A percentile compares a stretch with the other conserved stretches of the same genome.
These are phyloP conservation scores for Ceratoteleas bidentatus DNA, from an alignment of 1,140 invertebrate species.

Conservation along the genomic window DNA sequence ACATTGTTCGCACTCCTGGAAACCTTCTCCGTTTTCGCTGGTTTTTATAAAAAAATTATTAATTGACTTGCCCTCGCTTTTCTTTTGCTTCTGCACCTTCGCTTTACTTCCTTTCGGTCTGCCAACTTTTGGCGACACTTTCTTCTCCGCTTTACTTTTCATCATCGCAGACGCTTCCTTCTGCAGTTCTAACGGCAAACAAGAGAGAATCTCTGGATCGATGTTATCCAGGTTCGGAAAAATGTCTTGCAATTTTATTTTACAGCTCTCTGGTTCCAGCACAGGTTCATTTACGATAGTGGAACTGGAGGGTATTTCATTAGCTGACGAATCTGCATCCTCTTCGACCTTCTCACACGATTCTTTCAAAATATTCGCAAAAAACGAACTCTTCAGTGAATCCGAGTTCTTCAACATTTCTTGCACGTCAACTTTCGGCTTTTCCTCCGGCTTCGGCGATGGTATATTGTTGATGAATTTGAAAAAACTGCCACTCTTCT, in stretches of 20 bases:
- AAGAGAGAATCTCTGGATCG: constrained; percentile 74
- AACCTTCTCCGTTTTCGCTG: constrained; percentile 34
- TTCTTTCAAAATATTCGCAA: constrained; percentile 74
- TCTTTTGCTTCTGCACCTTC: constrained; percentile 31
- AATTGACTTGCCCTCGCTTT: constrained; percentile 60
- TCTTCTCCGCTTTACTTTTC: constrained; percentile 63
- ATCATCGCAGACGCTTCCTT: constrained; percentile 72
- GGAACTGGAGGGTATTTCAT: not conserved
- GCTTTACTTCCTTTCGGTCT: constrained; percentile 40
- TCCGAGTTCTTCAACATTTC: constrained; percentile 53
- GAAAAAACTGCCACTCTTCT: constrained; percentile 42
- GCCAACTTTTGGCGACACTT: constrained; percentile 39
- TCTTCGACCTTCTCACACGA: constrained; percentile 36
- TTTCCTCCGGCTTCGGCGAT: constrained; percentile 23
- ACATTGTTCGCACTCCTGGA: constrained; percentile 84
- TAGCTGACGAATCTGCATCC: not conserved
- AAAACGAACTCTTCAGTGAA: constrained; percentile 73
- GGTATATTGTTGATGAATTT: constrained; percentile 42
- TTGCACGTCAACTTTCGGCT: not conserved
- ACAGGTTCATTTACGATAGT: not conserved
- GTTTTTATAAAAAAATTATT: constrained; percentile 74
- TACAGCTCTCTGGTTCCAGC: not conserved
- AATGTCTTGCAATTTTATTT: constrained; percentile 77
- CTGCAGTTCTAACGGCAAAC: constrained; percentile 77
- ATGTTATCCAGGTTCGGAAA: constrained; percentile 81